These are phyloP conservation scores for Panagrolaimus sp. DNA, from an alignment of 1,140 invertebrate genomes.

Conservation along the genomic window DNA sequence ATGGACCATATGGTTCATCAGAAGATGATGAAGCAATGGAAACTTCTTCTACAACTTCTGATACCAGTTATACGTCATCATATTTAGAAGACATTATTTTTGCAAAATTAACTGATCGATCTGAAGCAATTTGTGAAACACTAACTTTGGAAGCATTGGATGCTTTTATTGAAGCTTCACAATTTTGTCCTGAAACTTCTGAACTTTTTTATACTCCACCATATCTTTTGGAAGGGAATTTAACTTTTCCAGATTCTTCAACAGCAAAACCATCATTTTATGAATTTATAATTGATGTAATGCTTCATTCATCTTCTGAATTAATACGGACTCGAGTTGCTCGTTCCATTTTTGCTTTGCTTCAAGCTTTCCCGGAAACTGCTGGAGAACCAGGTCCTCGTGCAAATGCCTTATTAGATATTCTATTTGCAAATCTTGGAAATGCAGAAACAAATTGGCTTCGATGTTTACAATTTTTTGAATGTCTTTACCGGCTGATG, in stretches of 20 bases:
- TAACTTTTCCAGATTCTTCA: background rate
- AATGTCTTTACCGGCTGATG: constrained; percentile 6
- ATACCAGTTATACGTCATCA: background rate
- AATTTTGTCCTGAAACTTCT: background rate
- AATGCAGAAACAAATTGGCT: background rate
- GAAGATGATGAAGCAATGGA: constrained; percentile 12
- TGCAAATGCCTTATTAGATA: background rate
- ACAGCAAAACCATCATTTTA: constrained; percentile 9
- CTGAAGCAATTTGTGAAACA: background rate
- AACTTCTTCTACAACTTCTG: background rate
- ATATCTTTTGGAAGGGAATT: background rate
- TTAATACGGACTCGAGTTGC: background rate
- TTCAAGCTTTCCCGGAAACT: background rate
- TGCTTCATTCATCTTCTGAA: background rate
- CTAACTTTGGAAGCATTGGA: background rate
- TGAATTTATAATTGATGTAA: background rate
- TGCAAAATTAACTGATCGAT: background rate
- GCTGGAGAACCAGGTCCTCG: background rate
- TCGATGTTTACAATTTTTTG: background rate
- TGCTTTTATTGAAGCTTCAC: constrained; percentile 1
- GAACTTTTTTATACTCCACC: background rate
- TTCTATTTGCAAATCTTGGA: background rate
- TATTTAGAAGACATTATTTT: constrained; percentile 10
- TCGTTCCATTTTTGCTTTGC: background rate
- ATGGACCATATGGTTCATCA: constrained; percentile 4